A percentile compares a stretch with the other conserved stretches of the same genome.
These are phyloP conservation scores for Ichneumoninae sp. DNA, from an alignment of 2,888 invertebrate genomes.

Conservation along the genomic window DNA sequence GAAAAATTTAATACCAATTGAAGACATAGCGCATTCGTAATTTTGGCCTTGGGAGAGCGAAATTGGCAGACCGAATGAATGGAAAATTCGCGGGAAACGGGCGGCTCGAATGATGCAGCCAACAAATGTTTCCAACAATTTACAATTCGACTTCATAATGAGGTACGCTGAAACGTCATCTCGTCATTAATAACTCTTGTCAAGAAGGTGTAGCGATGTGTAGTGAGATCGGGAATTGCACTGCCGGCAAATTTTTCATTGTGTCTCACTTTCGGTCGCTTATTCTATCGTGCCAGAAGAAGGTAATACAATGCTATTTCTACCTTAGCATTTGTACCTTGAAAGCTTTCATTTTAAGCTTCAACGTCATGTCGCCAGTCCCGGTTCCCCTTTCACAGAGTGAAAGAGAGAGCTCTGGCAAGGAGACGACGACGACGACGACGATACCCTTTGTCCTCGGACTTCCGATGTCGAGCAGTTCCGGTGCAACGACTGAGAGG, in stretches of 20 bases:
- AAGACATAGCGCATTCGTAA: neutral
- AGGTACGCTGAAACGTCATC: constrained; percentile 31
- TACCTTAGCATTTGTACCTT: constrained; percentile 43
- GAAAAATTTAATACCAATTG: neutral
- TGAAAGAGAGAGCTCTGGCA: constrained; percentile 31
- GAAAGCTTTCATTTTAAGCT: constrained; percentile 63
- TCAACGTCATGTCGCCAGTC: constrained; percentile 50
- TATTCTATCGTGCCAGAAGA: constrained; percentile 29
- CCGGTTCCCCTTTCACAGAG: constrained; percentile 33
- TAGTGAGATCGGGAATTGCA: constrained; percentile 32
- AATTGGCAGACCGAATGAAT: neutral
- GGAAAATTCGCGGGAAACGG: neutral
- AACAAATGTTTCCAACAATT: constrained; percentile 32
- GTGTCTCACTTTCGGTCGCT: constrained; percentile 38
- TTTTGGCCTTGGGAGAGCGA: neutral
- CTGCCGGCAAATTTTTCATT: constrained; percentile 37
- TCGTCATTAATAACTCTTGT: constrained; percentile 40
- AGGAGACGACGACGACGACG: constrained; percentile 36
- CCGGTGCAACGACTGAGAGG: constrained; percentile 38
- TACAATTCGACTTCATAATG: constrained; percentile 48
- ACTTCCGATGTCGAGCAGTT: constrained; percentile 60
- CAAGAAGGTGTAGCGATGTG: neutral
- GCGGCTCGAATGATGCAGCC: constrained; percentile 2
- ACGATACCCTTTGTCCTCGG: constrained; percentile 59
- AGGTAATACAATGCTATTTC: constrained; percentile 51